Evolutionary conservation across 2,113 vertebrate species (phyloP).

Genomic region (Oryzias melastigma): DNA sequence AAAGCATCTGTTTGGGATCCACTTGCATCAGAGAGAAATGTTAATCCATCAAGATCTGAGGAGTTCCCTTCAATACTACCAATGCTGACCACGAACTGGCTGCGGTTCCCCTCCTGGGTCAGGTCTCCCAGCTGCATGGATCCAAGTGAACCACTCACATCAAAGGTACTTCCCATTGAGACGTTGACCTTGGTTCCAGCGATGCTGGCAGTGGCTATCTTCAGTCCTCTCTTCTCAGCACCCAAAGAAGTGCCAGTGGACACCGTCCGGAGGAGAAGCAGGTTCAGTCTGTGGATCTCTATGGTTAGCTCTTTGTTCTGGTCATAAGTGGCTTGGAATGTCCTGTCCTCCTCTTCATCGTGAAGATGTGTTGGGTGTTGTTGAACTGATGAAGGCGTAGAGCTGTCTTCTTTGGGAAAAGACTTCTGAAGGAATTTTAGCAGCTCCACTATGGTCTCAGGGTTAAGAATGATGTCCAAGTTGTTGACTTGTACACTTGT

Average conservation of each 20-base stretch:
- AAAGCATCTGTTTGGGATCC: constrained; percentile 83
- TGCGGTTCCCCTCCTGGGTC: constrained; percentile 85
- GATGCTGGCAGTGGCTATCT: constrained; percentile 96
- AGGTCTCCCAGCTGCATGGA: constrained; percentile 92
- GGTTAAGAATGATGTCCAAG: constrained; percentile 96
- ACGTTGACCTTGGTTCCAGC: constrained; percentile 92
- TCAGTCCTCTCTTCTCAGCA: constrained; percentile 87
- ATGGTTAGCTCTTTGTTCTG: constrained; percentile 93
- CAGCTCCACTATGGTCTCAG: constrained; percentile 96
- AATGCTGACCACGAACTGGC: constrained; percentile 94
- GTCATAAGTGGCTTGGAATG: constrained; percentile 85
- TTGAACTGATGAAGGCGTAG: constrained; percentile 73
- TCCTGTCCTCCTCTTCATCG: constrained; percentile 73
- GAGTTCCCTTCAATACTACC: constrained; percentile 77
- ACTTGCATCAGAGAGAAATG: constrained; percentile 66
- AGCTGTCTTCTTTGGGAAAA: constrained; percentile 90
- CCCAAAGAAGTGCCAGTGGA: constrained; percentile 74
- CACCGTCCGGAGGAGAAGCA: constrained; percentile 90
- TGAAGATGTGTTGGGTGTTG: constrained; percentile 73
- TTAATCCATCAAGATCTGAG: constrained; percentile 58
- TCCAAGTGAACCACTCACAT: constrained; percentile 90
- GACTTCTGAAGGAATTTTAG: constrained; percentile 96
- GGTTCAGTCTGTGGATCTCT: constrained; percentile 93
- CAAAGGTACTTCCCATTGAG: constrained; percentile 86
- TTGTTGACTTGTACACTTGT: constrained; percentile 94